Conservation (phyloP, 2,113 vertebrate genomes). For the Crotalus helleri region DNA sequence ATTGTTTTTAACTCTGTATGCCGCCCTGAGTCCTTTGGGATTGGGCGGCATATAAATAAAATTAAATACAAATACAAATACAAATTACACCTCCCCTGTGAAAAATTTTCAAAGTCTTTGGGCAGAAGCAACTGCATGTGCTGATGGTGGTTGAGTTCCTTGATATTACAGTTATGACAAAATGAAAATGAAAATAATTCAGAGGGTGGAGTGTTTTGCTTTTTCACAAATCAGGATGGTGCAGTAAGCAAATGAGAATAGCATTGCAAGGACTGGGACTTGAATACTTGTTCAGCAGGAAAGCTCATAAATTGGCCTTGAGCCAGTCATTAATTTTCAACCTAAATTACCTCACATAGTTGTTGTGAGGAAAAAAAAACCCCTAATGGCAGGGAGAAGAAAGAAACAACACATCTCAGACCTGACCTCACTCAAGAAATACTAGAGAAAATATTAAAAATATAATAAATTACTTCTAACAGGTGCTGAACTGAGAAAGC, state of each 20-base stretch:
- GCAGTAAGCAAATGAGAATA: background rate
- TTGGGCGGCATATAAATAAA: no score
- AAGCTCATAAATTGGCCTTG: background rate
- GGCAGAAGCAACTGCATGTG: background rate
- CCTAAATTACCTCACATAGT: background rate
- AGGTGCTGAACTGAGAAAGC: background rate
- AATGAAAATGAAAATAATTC: background rate
- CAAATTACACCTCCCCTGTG: background rate
- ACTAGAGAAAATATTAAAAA: background rate
- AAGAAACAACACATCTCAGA: background rate
- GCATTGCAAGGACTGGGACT: no score
- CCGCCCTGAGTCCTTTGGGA: no score
- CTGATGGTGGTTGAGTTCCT: background rate
- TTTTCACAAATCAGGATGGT: background rate
- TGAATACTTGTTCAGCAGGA: background rate
- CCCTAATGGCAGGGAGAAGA: background rate
- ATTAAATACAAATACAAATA: no score
- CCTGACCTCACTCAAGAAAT: background rate
- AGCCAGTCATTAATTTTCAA: background rate
- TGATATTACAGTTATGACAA: background rate
- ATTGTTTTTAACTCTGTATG: no score
- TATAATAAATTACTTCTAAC: background rate
- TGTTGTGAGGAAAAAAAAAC: background rate
- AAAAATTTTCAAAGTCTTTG: background rate
- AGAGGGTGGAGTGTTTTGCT: background rate